A percentile compares a stretch with the other conserved stretches of the same genome.
Conservation (phyloP, 1,140 invertebrate species). For the Brachionus calyciflorus region DNA sequence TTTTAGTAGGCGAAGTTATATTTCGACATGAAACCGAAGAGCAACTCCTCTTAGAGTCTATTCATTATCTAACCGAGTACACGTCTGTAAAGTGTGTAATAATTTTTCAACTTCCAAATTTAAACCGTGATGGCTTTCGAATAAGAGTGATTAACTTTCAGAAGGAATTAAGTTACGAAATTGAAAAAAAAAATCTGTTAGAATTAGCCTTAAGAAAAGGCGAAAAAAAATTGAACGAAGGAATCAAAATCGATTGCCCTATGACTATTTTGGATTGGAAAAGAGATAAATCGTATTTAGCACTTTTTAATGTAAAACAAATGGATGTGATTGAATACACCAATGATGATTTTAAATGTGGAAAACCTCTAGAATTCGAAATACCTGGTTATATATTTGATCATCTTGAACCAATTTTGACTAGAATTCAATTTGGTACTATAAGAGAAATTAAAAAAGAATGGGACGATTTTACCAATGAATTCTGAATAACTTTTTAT, state of each 20-base stretch:
- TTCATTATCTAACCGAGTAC: background rate
- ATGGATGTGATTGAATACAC: background rate
- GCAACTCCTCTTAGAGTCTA: background rate
- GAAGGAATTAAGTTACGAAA: background rate
- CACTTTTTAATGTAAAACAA: background rate
- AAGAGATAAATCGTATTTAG: background rate
- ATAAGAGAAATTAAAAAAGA: background rate
- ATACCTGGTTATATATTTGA: background rate
- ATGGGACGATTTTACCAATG: too few species aligned
- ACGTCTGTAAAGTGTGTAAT: background rate
- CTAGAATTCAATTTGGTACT: background rate
- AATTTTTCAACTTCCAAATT: background rate
- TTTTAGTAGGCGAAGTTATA: background rate
- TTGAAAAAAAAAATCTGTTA: background rate
- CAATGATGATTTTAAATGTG: background rate
- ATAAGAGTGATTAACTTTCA: background rate
- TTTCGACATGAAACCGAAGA: slow-evolving; percentile 7
- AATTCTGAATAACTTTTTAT: too few species aligned
- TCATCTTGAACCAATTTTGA: background rate
- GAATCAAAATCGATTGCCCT: background rate
- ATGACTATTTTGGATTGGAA: background rate
- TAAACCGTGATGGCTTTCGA: background rate
- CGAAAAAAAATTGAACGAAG: background rate
- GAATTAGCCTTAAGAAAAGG: background rate
- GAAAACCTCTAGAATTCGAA: background rate